Evolutionary conservation across 2,113 vertebrate genomes (phyloP).

Genomic region (Sula dactylatra): DNA sequence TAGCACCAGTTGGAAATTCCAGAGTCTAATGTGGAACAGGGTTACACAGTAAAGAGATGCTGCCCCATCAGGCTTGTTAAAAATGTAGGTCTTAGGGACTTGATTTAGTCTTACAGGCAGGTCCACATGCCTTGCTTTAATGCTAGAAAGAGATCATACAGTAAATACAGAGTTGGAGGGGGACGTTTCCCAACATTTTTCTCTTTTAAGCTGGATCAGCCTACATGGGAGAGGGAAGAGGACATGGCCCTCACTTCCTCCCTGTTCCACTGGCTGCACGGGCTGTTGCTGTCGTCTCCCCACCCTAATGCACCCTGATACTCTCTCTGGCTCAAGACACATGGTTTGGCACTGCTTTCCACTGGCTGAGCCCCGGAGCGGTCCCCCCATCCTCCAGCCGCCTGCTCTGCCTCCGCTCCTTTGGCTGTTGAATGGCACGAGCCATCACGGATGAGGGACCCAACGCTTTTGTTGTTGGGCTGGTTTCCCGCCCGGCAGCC

Average conservation of each 20-base stretch:
- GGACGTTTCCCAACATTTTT: background rate
- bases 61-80: background rate
- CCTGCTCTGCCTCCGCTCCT: background rate
- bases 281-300: background rate
- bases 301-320: accelerated
- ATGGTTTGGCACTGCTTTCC: accelerated
- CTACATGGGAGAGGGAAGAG: background rate
- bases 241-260: accelerated
- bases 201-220: background rate
- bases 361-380: background rate
- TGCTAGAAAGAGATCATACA: background rate
- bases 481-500: background rate
- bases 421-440: background rate
- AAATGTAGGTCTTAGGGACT: background rate
- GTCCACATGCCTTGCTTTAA: background rate
- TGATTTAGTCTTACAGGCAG: background rate
- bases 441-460: background rate
- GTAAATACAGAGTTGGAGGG: background rate
- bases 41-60: background rate
- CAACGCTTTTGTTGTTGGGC: background rate
- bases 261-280: background rate
- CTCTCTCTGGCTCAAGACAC: background rate
- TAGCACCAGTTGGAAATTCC: background rate
- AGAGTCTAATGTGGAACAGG: background rate
- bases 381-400: background rate